A percentile compares a stretch with the other conserved stretches of the same genome.
Conservation (phyloP, 2,113 vertebrate genomes). For the Pachyramphus minor region DNA sequence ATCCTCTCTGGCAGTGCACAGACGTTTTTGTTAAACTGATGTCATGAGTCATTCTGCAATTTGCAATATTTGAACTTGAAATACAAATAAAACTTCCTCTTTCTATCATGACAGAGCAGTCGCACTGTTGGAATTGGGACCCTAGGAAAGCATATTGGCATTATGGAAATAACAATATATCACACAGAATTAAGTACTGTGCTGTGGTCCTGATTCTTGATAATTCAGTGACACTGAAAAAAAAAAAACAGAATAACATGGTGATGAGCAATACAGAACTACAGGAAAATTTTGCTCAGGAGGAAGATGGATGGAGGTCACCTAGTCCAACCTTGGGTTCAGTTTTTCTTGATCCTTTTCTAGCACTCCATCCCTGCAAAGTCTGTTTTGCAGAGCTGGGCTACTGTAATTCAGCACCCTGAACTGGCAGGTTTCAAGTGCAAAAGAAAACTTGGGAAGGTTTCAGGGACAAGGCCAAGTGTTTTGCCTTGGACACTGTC, state of each 20-base stretch:
- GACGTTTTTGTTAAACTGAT: background rate
- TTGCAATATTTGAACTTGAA: background rate
- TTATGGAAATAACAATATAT: background rate
- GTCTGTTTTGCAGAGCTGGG: background rate
- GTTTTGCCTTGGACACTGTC: background rate
- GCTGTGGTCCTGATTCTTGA: background rate
- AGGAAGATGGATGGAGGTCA: background rate
- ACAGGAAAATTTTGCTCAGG: background rate
- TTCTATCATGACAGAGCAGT: fast-evolving
- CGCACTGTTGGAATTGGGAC: background rate
- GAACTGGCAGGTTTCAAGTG: background rate
- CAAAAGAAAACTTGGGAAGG: background rate
- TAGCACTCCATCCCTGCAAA: fast-evolving
- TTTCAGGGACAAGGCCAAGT: background rate
- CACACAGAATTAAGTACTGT: background rate
- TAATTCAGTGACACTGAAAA: background rate
- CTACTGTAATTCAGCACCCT: background rate
- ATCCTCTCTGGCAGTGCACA: background rate
- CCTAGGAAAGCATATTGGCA: background rate
- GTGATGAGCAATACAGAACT: background rate
- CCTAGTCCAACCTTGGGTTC: background rate
- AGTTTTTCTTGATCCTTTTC: background rate
- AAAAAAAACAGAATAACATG: background rate
- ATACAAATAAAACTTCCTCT: background rate
- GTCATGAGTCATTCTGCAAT: background rate